A percentile compares a stretch with the other conserved stretches of the same genome.
phyloP scores from a whole-genome alignment of 1,140 invertebrate species.

The Polypedilum pembai region DNA sequence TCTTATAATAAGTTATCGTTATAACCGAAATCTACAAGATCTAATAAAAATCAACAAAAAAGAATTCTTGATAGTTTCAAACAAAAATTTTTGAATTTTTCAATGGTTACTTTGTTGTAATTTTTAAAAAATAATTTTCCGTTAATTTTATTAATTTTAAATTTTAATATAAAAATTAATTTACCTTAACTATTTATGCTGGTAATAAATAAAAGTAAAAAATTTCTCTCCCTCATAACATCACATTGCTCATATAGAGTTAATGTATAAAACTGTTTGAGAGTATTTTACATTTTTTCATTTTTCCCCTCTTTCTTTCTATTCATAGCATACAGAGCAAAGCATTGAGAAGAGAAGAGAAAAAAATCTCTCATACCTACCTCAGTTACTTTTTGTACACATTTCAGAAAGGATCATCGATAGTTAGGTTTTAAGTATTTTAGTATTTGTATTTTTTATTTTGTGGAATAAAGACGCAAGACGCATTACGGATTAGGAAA shows the following conservation, averaged over 20 bases:
- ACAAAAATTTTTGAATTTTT: too few relatives aligned
- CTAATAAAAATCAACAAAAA: too few relatives aligned
- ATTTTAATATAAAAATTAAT: neutral
- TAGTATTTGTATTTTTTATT: slow-evolving; percentile 27
- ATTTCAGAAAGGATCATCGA: slow-evolving; percentile 22
- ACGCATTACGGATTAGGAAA: slow-evolving; percentile 21
- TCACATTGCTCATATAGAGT: too few relatives aligned
- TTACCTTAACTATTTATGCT: neutral
- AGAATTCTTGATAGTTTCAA: too few relatives aligned
- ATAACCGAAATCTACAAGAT: too few relatives aligned
- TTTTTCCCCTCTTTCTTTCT: neutral
- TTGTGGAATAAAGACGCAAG: slow-evolving; percentile 20
- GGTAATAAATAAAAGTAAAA: neutral
- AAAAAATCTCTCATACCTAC: slow-evolving; percentile 18
- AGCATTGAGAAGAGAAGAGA: too few relatives aligned
- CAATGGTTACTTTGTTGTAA: too few relatives aligned
- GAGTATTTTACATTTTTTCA: neutral
- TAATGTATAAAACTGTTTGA: neutral
- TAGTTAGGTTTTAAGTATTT: slow-evolving; percentile 28
- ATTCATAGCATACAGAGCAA: neutral
- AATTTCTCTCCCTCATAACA: too few relatives aligned
- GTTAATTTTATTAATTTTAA: neutral
- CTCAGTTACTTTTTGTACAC: slow-evolving; percentile 28
- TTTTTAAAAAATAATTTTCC: too few relatives aligned
- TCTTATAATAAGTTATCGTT: too few relatives aligned